Base-by-base conservation (phyloP, 2,113 vertebrate genomes). In the Delphinapterus leucas region DNA sequence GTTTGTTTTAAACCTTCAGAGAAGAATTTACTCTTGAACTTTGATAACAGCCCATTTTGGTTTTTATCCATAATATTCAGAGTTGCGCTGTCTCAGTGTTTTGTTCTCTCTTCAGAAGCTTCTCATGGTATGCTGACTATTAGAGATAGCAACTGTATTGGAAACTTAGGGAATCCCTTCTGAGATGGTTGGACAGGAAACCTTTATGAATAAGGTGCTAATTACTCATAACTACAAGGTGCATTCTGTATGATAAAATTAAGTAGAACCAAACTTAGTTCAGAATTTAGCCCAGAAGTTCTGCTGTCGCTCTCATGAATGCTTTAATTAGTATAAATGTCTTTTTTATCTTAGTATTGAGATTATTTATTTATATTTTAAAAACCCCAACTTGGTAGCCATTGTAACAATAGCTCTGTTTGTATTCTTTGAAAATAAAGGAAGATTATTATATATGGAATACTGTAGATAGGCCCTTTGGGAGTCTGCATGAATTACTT, bases 21-120 rank as follows among this genome's bases (percentile, higher is more conserved):
- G 79, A 90, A 73, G 26, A 96, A 41, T 84, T 90, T 73, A 49
- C 47, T 67, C 47, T 70, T 93, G 9, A 68, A 68, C 15, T n/a
- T 61, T 76, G 65, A 76, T 85, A 90, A 20, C 12, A 90, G 23
- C 53, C 49, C 20, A 20, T 38, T 95, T 82, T 87, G 53, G 9
- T 31, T 85, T 90, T 93, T 77, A 95, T 80, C 11, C n/a, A 13
- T 86, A 58, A 82, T 95, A 71, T 88, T 94, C 33, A 74, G 31
- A 93, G 55, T 33, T 87, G 8, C 85, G 15, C 81, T 79, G 10
- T 63, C 28, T 4, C 65, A 74, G 3, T 65, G 6, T n/a, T 92
- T 88, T 63, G 3, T 77, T 80, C 79, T 84, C 70, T 38, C 53
- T 73, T 88, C 28, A 83, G 49, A 85, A 68, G 70, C 25, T 80